Evolutionary conservation across 2,113 vertebrate species (phyloP).

Genomic region (Coreoperca whiteheadi): DNA sequence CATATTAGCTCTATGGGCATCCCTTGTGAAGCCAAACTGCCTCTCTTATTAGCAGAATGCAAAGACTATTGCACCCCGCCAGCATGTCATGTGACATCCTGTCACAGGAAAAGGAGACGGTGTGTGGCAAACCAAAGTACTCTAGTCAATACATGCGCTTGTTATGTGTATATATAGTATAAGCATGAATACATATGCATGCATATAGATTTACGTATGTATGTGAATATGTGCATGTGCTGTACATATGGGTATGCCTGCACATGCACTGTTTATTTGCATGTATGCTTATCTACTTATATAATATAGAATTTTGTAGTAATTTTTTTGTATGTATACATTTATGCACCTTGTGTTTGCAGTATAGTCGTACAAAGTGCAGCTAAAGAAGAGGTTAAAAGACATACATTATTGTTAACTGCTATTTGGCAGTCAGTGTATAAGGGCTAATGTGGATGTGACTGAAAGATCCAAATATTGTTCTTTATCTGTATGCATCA

Average conservation of each 20-base stretch:
- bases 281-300: neutral
- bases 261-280: neutral
- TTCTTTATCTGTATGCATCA: constrained; percentile 64
- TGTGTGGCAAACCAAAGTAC: constrained; percentile 4
- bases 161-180: neutral
- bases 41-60: neutral
- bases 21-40: neutral
- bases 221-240: neutral
- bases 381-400: neutral
- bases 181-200: neutral
- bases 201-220: neutral
- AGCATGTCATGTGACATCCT: constrained; percentile 24
- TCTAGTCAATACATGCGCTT: neutral
- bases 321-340: neutral
- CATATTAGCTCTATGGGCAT: neutral
- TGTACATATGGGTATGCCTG: neutral
- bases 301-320: neutral
- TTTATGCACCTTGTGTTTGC: neutral
- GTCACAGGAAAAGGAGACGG: neutral
- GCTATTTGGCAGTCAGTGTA: constrained; percentile 9
- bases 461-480: constrained; percentile 55
- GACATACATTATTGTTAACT: neutral
- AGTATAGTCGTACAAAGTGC: neutral
- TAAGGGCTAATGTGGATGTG: constrained; percentile 23
- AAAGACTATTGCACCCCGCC: neutral